Conservation (phyloP, 2,888 invertebrate genomes). For the Apamea anceps region DNA sequence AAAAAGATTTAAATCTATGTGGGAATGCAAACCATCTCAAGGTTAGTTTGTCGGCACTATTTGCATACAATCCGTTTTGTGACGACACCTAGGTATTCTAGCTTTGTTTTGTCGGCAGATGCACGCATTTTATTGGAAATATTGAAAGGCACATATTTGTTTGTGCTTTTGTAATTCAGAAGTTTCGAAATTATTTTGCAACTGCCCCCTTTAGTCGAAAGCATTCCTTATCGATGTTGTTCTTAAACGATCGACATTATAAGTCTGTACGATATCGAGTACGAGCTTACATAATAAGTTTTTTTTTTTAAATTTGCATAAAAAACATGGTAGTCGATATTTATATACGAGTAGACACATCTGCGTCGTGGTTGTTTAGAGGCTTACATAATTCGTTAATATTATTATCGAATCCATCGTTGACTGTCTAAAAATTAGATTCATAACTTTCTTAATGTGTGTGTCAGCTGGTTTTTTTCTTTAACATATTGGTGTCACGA, state of each 20-base stretch:
- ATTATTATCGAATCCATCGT: constrained; percentile 42
- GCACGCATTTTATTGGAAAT: constrained; percentile 25
- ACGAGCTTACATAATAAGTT: constrained; percentile 30
- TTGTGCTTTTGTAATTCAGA: neutral
- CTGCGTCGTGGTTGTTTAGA: constrained; percentile 4
- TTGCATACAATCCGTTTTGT: constrained; percentile 84
- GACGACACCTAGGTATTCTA: constrained; percentile 72
- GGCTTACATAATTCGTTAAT: constrained; percentile 52
- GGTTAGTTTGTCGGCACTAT: constrained; percentile 73
- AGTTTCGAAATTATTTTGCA: neutral
- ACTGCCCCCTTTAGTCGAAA: neutral
- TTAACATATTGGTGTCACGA: constrained; percentile 26
- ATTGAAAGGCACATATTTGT: constrained; percentile 4
- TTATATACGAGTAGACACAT: constrained; percentile 16
- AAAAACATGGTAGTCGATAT: constrained; percentile 12
- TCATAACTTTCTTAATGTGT: constrained; percentile 32
- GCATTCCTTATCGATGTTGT: neutral
- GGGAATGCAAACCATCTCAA: constrained; percentile 80
- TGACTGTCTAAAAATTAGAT: constrained; percentile 25
- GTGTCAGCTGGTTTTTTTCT: constrained; percentile 12
- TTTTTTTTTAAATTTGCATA: constrained; percentile 42
- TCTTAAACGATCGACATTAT: neutral
- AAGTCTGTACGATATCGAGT: neutral
- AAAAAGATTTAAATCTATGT: constrained; percentile 73
- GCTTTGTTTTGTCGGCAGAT: constrained; percentile 51